Evolutionary conservation across 2,888 invertebrate genomes (phyloP).

Genomic region (Phengaris alcon): DNA sequence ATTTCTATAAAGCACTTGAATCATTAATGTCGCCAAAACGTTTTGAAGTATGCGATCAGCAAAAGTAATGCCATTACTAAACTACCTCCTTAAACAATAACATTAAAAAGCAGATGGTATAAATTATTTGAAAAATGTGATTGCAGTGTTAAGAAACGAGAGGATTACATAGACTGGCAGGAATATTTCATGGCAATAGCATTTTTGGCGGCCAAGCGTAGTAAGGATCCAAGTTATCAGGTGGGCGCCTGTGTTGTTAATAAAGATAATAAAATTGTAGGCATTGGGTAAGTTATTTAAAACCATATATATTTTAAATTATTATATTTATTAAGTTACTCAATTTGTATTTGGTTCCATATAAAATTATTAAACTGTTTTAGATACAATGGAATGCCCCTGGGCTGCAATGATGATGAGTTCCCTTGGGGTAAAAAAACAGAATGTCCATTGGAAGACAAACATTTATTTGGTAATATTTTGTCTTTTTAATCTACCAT

Average conservation of each 20-base stretch:
- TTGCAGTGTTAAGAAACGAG: slow-evolving; percentile 66
- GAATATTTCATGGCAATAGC: slow-evolving; percentile 98
- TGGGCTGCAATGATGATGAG: slow-evolving; percentile 90
- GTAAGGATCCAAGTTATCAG: slow-evolving; percentile 96
- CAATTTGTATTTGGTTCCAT: not conserved
- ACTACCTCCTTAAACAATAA: too few relatives aligned
- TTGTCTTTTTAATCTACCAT: not conserved
- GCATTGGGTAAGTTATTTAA: slow-evolving; percentile 82
- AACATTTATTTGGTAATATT: slow-evolving; percentile 89
- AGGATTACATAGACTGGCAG: slow-evolving; percentile 88
- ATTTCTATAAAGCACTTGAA: too few relatives aligned
- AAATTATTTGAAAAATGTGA: not conserved
- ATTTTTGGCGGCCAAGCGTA: slow-evolving; percentile 92
- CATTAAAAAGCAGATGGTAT: too few relatives aligned
- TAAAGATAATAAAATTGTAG: slow-evolving; percentile 90
- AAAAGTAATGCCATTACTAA: too few relatives aligned
- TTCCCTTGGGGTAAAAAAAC: slow-evolving; percentile 92
- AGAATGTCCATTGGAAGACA: slow-evolving; percentile 82
- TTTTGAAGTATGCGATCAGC: too few relatives aligned
- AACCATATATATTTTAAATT: not conserved
- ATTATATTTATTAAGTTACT: not conserved
- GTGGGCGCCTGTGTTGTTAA: slow-evolving; percentile 98
- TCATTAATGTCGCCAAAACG: too few relatives aligned
- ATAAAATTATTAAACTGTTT: slow-evolving; percentile 33
- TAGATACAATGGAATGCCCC: slow-evolving; percentile 97